A percentile compares a stretch with the other conserved stretches of the same genome.
These are phyloP conservation scores for Acronicta aceris DNA, from an alignment of 2,888 invertebrate genomes.

Conservation along the genomic window DNA sequence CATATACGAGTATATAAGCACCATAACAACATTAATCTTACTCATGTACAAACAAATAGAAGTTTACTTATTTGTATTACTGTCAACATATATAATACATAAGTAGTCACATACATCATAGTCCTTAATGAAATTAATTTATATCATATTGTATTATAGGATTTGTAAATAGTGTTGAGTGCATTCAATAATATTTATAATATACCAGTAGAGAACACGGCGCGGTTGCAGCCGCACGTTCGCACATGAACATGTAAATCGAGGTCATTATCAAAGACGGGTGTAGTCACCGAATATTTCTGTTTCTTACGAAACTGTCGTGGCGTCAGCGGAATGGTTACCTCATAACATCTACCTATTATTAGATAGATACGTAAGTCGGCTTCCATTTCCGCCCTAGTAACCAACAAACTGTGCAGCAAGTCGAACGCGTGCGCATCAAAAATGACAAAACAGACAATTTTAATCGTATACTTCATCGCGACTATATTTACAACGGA, in stretches of 20 bases:
- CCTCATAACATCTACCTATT: conserved; percentile 86
- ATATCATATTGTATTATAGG: conserved; percentile 21
- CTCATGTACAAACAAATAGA: too few species aligned
- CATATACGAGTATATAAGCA: conserved; percentile 41
- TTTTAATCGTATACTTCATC: conserved; percentile 70
- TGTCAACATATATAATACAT: not conserved
- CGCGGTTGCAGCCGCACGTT: conserved; percentile 64
- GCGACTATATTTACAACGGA: conserved; percentile 70
- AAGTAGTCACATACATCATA: not conserved
- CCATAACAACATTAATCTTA: conserved; percentile 17
- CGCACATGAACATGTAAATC: conserved; percentile 61
- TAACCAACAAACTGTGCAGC: conserved; percentile 75
- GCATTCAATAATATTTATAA: conserved; percentile 26
- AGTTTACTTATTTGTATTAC: not conserved
- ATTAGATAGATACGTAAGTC: conserved; percentile 82
- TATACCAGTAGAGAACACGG: conserved; percentile 64
- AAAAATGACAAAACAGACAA: conserved; percentile 73
- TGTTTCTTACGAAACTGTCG: conserved; percentile 79
- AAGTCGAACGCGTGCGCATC: conserved; percentile 75
- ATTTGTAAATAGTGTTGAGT: conserved; percentile 18
- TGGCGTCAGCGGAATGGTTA: conserved; percentile 81
- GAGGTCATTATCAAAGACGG: conserved; percentile 80
- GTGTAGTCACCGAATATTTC: conserved; percentile 81
- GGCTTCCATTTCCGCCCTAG: conserved; percentile 80
- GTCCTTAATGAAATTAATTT: conserved; percentile 13